These are phyloP conservation scores for Rhinopomastus cyanomelas DNA, from an alignment of 2,113 vertebrate genomes.

Conservation along the genomic window DNA sequence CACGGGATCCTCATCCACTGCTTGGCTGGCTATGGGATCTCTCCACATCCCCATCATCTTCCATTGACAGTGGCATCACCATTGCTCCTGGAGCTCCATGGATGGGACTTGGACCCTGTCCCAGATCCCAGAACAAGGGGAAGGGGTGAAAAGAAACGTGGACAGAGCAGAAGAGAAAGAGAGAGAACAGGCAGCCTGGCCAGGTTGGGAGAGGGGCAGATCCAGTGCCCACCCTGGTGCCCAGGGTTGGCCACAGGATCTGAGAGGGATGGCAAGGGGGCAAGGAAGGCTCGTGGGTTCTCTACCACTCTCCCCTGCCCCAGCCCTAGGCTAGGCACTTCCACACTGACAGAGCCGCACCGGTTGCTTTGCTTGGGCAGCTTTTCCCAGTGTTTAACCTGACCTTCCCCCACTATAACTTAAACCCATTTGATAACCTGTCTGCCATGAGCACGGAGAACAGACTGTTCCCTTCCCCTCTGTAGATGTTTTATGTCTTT, in stretches of 20 bases:
- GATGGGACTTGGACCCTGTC: neutral
- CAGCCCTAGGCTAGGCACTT: accelerated
- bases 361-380: accelerated
- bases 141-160: neutral
- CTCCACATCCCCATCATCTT: neutral
- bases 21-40: accelerated
- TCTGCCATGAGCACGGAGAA: constrained; percentile 6
- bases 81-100: neutral
- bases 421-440: constrained; percentile 39
- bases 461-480: constrained; percentile 52
- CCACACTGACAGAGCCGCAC: neutral
- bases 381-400: constrained; percentile 7
- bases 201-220: neutral
- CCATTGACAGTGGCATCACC: neutral
- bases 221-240: accelerated
- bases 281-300: neutral
- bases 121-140: accelerated
- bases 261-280: neutral
- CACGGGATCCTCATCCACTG: neutral
- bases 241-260: neutral
- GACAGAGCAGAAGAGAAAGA: neutral
- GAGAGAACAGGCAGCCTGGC: neutral
- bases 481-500: constrained; percentile 23
- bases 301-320: neutral
- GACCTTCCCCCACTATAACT: neutral